Conservation (phyloP, 2,797 vertebrate genomes). For the Semaprochilodus insignis region DNA sequence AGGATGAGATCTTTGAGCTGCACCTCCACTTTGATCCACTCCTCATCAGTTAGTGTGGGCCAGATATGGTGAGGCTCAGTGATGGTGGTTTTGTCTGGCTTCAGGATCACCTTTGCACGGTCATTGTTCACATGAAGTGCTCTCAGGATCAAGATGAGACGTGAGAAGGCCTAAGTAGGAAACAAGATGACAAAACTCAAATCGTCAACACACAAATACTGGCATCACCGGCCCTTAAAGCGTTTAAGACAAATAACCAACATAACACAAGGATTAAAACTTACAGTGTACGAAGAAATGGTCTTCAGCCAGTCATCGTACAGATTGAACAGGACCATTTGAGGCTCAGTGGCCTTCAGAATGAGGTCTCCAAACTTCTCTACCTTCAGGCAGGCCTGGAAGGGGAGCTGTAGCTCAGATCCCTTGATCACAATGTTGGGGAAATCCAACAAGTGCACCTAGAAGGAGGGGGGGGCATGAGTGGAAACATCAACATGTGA, state of each 20-base stretch:
- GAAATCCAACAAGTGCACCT: conserved; percentile 99
- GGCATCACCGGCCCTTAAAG: not conserved
- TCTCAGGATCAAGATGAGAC: conserved; percentile 96
- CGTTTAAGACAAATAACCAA: not conserved
- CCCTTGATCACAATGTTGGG: conserved; percentile 99
- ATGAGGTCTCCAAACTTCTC: conserved; percentile 99
- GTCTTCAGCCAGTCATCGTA: conserved; percentile 99
- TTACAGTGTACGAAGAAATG: conserved; percentile 98
- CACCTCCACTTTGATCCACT: conserved; percentile 99
- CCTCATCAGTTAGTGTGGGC: conserved; percentile 97
- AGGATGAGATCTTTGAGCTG: conserved; percentile 98
- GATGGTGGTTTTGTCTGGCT: conserved; percentile 98
- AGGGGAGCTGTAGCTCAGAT: conserved; percentile 96
- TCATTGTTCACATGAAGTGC: conserved; percentile 98
- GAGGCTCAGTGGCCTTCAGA: conserved; percentile 97
- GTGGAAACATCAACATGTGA: not conserved
- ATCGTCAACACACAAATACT: conserved; percentile 46
- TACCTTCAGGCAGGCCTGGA: conserved; percentile 99
- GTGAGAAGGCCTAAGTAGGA: conserved; percentile 91
- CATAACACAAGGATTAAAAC: conserved; percentile 44
- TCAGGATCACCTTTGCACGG: conserved; percentile 97
- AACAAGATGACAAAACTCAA: not conserved
- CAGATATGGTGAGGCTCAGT: conserved; percentile 99
- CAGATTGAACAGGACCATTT: conserved; percentile 99
- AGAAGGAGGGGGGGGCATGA: not conserved